Conservation (phyloP, 2,888 invertebrate genomes). For the Formica aserva region DNA sequence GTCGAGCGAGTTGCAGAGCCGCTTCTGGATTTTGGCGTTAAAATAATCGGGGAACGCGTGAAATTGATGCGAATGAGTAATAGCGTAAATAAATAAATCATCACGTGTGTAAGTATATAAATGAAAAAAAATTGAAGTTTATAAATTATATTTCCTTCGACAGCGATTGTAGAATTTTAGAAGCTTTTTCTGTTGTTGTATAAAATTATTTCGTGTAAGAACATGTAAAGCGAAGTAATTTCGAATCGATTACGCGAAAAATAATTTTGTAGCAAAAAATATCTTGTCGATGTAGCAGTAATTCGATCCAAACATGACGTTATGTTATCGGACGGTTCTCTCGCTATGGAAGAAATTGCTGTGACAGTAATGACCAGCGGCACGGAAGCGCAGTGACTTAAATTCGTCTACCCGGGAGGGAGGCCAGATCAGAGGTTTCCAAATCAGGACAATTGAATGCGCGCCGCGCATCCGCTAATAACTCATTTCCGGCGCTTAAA, state of each 20-base stretch:
- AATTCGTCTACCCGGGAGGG: slow-evolving; percentile 64
- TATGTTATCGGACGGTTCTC: slow-evolving; percentile 26
- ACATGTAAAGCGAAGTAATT: not conserved
- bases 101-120: no score
- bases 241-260: slow-evolving; percentile 14
- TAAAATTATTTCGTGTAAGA: not conserved
- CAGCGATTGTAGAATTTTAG: not conserved
- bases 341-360: slow-evolving; percentile 19
- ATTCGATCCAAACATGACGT: slow-evolving; percentile 21
- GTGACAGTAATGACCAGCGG: slow-evolving; percentile 38
- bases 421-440: slow-evolving; percentile 72
- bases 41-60: not conserved
- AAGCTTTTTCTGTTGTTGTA: not conserved
- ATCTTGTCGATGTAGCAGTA: not conserved
- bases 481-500: slow-evolving; percentile 77
- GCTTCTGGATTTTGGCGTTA: not conserved
- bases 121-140: not conserved
- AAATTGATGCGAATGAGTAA: not conserved
- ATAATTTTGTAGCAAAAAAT: slow-evolving; percentile 4
- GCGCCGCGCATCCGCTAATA: slow-evolving; percentile 73
- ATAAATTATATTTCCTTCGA: not conserved
- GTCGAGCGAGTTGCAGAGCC: not conserved
- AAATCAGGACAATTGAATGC: slow-evolving; percentile 77
- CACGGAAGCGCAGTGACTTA: slow-evolving; percentile 54
- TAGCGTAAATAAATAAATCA: no score